A percentile compares a stretch with the other conserved stretches of the same genome.
These are phyloP conservation scores for Xyrichtys novacula DNA, from an alignment of 2,797 vertebrate genomes.

Conservation along the genomic window DNA sequence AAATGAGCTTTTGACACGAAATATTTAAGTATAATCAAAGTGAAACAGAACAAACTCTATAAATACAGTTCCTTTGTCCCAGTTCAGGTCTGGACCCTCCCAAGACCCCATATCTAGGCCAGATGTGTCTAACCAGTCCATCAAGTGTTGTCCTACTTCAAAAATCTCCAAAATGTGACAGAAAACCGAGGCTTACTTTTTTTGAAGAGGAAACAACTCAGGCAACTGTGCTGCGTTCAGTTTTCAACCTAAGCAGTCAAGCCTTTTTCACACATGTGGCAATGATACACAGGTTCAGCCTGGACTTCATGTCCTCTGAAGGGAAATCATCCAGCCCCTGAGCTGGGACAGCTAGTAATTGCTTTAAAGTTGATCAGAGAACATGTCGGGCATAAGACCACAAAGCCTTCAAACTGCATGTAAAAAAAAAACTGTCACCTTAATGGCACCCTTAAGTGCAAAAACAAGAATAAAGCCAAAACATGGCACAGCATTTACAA, in stretches of 20 bases:
- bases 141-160: constrained; percentile 42
- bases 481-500: constrained; percentile 47
- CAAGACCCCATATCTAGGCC: constrained; percentile 42
- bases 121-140: constrained; percentile 15
- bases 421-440: constrained; percentile 41
- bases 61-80: constrained; percentile 57
- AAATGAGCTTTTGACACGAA: constrained; percentile 44
- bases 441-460: constrained; percentile 45
- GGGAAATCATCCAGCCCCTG: constrained; percentile 6
- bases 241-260: constrained; percentile 14
- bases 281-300: neutral
- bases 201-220: constrained; percentile 2
- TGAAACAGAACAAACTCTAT: constrained; percentile 57
- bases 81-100: constrained; percentile 42
- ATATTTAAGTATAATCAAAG: constrained; percentile 42
- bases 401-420: constrained; percentile 21
- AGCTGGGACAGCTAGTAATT: constrained; percentile 24
- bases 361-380: constrained; percentile 20
- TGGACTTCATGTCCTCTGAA: constrained; percentile 1
- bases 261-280: neutral
- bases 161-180: constrained; percentile 19
- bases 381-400: constrained; percentile 12
- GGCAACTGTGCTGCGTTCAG: neutral
- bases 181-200: constrained; percentile 21
- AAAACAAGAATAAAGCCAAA: constrained; percentile 29